These are phyloP conservation scores for Drosophila stalkeri DNA, from an alignment of 2,888 invertebrate species.

Conservation along the genomic window DNA sequence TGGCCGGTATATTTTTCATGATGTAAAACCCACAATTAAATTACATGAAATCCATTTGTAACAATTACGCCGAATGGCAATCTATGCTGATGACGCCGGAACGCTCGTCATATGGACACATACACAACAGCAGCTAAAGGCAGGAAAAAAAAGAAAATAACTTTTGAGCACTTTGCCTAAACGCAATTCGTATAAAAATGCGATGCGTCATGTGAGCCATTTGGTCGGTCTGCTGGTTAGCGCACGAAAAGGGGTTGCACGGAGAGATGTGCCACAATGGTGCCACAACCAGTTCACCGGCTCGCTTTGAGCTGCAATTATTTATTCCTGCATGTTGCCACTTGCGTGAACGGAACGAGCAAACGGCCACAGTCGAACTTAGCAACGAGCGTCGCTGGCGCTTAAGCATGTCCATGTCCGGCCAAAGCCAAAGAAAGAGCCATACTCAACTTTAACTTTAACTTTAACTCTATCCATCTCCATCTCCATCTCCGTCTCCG, in stretches of 20 bases:
- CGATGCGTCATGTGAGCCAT: conserved; percentile 79
- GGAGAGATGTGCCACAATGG: conserved; percentile 51
- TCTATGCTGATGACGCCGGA: conserved; percentile 77
- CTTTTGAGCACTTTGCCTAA: conserved; percentile 44
- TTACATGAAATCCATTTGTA: conserved; percentile 82
- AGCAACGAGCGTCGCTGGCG: conserved; percentile 63
- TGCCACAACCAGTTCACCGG: conserved; percentile 81
- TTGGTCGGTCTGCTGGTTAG: conserved; percentile 50
- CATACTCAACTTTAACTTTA: conserved; percentile 4
- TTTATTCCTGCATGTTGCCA: conserved; percentile 70
- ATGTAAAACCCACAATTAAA: conserved; percentile 82
- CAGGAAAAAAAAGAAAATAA: conserved; percentile 19
- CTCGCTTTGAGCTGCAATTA: conserved; percentile 76
- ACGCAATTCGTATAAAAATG: conserved; percentile 71
- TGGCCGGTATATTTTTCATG: conserved; percentile 76
- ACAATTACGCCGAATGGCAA: conserved; percentile 81
- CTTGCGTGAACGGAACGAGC: conserved; percentile 55
- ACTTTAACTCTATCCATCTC: conserved; percentile 17
- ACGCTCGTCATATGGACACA: conserved; percentile 62
- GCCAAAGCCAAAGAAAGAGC: conserved; percentile 30
- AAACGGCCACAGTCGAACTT: conserved; percentile 27
- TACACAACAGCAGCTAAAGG: conserved; percentile 18
- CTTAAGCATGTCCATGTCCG: conserved; percentile 82
- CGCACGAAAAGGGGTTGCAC: conserved; percentile 11
- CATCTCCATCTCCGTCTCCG: conserved; percentile 19